A percentile compares a stretch with the other conserved stretches of the same genome.
phyloP scores from a whole-genome alignment of 2,113 vertebrate genomes.

The Dasypus novemcinctus region DNA sequence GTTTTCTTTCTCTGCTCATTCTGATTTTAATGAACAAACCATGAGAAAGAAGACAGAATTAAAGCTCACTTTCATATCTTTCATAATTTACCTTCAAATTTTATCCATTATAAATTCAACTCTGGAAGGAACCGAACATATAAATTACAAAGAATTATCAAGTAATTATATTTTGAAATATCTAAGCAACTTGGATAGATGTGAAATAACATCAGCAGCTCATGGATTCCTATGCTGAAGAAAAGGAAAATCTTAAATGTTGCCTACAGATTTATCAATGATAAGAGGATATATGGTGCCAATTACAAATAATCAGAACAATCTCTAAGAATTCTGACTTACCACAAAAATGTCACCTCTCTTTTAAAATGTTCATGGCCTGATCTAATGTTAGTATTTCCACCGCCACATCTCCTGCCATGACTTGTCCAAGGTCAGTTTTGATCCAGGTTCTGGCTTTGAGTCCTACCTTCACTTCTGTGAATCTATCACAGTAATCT shows the following conservation, averaged over 20 bases:
- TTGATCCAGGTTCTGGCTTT: not conserved
- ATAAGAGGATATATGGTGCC: not conserved
- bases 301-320: not conserved
- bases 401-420: not conserved
- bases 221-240: not conserved
- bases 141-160: not conserved
- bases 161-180: not conserved
- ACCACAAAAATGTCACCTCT: slow-evolving; percentile 18
- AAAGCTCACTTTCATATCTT: not conserved
- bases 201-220: not conserved
- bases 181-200: not conserved
- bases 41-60: not conserved
- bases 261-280: not conserved
- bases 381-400: not conserved
- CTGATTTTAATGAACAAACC: slow-evolving; percentile 56
- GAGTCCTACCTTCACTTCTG: not conserved
- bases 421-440: not conserved
- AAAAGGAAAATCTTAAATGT: slow-evolving; percentile 32
- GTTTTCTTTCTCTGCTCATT: slow-evolving; percentile 16
- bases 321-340: not conserved
- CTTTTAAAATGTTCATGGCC: not conserved
- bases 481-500: not conserved
- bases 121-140: not conserved
- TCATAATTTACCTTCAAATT: slow-evolving; percentile 40
- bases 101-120: slow-evolving; percentile 39